phyloP scores from a whole-genome alignment of 2,797 vertebrate species.

The Anniella stebbinsi region DNA sequence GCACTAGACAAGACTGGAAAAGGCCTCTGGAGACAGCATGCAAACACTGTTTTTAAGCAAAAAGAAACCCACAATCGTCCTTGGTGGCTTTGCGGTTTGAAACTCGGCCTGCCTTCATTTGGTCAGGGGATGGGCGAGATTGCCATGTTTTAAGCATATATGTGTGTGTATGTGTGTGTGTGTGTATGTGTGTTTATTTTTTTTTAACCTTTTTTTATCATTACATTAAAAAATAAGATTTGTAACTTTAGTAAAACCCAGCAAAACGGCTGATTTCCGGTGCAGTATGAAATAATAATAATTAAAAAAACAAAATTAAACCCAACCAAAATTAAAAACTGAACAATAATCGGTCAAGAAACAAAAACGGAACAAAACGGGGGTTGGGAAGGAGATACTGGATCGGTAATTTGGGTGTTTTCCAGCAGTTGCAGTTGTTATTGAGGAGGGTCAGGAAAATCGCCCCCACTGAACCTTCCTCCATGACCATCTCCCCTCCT shows the following conservation, averaged over 20 bases:
- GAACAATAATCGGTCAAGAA: slow-evolving; percentile 15
- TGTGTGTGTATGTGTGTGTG: slow-evolving; percentile 22
- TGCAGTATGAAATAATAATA: slow-evolving; percentile 78
- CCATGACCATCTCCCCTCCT: not conserved
- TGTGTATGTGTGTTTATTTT: slow-evolving; percentile 28
- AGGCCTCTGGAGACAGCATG: slow-evolving; percentile 84
- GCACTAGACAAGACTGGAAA: slow-evolving; percentile 82
- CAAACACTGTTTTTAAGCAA: slow-evolving; percentile 84
- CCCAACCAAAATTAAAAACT: slow-evolving; percentile 60
- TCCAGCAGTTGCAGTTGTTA: slow-evolving; percentile 55
- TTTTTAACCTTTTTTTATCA: not conserved
- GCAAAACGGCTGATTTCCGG: slow-evolving; percentile 67
- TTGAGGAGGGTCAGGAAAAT: slow-evolving; percentile 17
- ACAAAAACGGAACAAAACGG: not conserved
- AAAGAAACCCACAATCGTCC: slow-evolving; percentile 76
- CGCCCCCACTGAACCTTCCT: not conserved
- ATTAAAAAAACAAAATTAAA: slow-evolving; percentile 50
- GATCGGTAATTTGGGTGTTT: slow-evolving; percentile 56
- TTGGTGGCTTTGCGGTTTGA: slow-evolving; percentile 13
- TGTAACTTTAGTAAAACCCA: slow-evolving; percentile 84
- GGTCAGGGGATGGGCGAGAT: slow-evolving; percentile 56
- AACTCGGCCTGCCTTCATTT: slow-evolving; percentile 58
- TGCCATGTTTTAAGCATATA: slow-evolving; percentile 35
- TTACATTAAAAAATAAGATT: slow-evolving; percentile 83
- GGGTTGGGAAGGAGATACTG: slow-evolving; percentile 37